These are phyloP conservation scores for Uropetala carovei DNA, from an alignment of 2,888 invertebrate genomes.

Conservation along the genomic window DNA sequence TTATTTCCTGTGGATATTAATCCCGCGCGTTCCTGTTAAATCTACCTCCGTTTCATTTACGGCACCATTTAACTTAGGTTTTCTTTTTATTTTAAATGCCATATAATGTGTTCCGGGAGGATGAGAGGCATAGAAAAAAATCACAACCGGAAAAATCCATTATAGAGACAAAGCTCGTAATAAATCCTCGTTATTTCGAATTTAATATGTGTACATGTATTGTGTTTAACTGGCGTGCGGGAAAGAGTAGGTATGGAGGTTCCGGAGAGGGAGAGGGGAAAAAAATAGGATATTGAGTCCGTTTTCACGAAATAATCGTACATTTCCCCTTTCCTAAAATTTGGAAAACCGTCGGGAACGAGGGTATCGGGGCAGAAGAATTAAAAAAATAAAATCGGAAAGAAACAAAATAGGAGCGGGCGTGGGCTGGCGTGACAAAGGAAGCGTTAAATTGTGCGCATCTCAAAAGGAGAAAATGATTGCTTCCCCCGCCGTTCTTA, in stretches of 20 bases:
- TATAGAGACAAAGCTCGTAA: conserved; percentile 3
- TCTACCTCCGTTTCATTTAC: neutral
- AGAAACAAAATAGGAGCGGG: too few relatives aligned
- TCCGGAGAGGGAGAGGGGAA: neutral
- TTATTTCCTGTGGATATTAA: neutral
- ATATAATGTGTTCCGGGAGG: neutral
- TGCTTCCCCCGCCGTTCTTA: too few relatives aligned
- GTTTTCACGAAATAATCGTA: neutral
- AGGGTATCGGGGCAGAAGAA: neutral
- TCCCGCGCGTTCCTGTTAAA: neutral
- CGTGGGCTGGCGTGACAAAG: too few relatives aligned
- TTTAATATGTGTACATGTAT: neutral
- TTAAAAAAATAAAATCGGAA: too few relatives aligned
- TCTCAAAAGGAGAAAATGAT: too few relatives aligned
- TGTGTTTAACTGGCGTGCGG: neutral
- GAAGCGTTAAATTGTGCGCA: too few relatives aligned
- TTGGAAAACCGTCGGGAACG: neutral
- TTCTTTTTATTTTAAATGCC: neutral
- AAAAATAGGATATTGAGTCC: too few relatives aligned
- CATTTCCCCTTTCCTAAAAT: neutral
- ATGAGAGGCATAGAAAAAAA: neutral
- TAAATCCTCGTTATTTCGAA: conserved; percentile 11
- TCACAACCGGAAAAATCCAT: neutral
- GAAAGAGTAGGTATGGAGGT: neutral
- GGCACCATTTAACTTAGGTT: neutral